Evolutionary conservation across 2,888 invertebrate species (phyloP).

Genomic region (Halictus ligatus): DNA sequence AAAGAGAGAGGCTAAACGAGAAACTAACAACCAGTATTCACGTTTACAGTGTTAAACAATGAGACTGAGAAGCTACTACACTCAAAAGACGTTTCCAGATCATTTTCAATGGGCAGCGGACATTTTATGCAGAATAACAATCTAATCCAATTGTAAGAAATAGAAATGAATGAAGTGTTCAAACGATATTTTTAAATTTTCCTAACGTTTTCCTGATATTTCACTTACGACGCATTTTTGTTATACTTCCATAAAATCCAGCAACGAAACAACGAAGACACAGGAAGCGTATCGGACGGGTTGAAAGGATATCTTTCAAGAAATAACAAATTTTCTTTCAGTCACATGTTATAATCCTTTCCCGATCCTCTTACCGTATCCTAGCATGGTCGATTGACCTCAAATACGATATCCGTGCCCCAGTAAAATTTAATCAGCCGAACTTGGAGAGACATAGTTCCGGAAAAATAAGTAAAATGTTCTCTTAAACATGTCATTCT

Average conservation of each 20-base stretch:
- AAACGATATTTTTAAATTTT: background rate
- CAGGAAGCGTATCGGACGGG: background rate
- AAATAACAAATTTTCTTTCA: background rate
- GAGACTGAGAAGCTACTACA: background rate
- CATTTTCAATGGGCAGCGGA: background rate
- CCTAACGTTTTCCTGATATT: background rate
- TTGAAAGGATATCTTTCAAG: background rate
- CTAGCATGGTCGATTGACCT: background rate
- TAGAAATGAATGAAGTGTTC: background rate
- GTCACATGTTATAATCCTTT: background rate
- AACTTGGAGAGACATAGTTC: conserved; percentile 11
- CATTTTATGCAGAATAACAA: background rate
- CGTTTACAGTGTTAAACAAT: background rate
- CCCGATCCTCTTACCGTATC: background rate
- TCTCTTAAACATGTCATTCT: conserved; percentile 57
- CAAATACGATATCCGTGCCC: conserved; percentile 12
- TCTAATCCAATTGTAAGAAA: background rate
- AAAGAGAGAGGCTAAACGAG: background rate
- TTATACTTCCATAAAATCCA: background rate
- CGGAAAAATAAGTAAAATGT: conserved; percentile 52
- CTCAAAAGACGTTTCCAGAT: background rate
- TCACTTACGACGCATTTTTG: background rate
- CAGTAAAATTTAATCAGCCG: conserved; percentile 24
- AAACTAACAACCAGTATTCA: background rate
- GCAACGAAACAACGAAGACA: background rate